A percentile compares a stretch with the other conserved stretches of the same genome.
These are phyloP conservation scores for Hemibates koningsi DNA, from an alignment of 2,113 vertebrate genomes.

Conservation along the genomic window DNA sequence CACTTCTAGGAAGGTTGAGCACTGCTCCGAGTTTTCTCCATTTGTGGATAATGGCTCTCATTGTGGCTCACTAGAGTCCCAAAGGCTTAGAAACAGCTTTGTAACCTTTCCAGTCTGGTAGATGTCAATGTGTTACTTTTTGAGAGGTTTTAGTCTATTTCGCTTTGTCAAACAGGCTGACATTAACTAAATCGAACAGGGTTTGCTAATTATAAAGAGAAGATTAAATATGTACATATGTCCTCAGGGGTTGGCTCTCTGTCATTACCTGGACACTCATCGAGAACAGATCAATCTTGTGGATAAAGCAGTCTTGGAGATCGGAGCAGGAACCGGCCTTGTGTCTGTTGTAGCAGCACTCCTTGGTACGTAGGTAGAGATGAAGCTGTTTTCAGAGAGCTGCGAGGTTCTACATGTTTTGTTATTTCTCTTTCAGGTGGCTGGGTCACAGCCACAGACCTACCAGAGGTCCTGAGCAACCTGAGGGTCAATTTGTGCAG, in stretches of 20 bases:
- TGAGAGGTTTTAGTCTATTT: not conserved
- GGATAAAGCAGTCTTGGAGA: constrained; percentile 83
- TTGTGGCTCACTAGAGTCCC: not conserved
- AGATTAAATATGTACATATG: not conserved
- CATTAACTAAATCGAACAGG: not conserved
- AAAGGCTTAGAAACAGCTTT: not conserved
- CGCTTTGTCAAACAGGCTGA: not conserved
- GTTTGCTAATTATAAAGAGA: not conserved
- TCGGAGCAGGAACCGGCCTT: constrained; percentile 86
- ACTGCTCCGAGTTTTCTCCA: not conserved
- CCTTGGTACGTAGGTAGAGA: constrained; percentile 33
- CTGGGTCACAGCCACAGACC: constrained; percentile 83
- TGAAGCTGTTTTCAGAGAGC: not conserved
- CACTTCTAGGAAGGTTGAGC: not conserved
- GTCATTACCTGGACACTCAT: constrained; percentile 82
- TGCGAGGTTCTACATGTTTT: not conserved
- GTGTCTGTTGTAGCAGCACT: constrained; percentile 50
- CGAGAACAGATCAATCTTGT: constrained; percentile 71
- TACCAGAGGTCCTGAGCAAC: constrained; percentile 80
- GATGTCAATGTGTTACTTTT: not conserved
- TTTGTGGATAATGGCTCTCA: not conserved
- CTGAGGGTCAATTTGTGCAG: constrained; percentile 77
- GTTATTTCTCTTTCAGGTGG: constrained; percentile 71
- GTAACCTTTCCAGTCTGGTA: not conserved
- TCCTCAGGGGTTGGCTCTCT: constrained; percentile 78